Conservation (phyloP, 2,113 vertebrate species). For the Mustela lutreola region DNA sequence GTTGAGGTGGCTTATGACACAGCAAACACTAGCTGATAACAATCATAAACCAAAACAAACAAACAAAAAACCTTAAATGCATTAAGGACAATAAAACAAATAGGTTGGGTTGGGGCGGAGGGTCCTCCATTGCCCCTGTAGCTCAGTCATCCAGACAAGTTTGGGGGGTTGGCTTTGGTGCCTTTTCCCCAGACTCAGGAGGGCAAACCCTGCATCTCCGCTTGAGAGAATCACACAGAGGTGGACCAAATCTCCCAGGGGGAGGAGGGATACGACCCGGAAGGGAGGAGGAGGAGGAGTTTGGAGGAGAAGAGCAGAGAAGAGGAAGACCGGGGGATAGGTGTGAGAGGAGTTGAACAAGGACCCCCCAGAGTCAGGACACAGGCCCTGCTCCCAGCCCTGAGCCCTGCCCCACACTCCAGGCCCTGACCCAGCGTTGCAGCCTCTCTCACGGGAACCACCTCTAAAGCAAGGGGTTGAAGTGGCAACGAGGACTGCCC, state of each 20-base stretch:
- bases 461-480: neutral
- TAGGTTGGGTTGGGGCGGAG: neutral
- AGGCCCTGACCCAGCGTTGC: neutral
- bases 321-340: neutral
- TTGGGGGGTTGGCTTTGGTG: neutral
- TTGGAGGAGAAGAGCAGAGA: neutral
- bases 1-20: neutral
- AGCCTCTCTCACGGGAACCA: neutral
- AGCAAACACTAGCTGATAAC: neutral
- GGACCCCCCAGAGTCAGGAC: neutral
- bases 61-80: neutral
- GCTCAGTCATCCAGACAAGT: neutral
- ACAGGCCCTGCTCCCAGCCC: neutral
- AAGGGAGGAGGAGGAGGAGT: neutral
- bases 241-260: neutral
- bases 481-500: neutral
- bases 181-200: neutral
- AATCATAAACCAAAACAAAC: neutral
- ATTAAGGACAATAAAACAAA: neutral
- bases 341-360: neutral
- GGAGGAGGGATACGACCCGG: too few relatives aligned
- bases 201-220: neutral
- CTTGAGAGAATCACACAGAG: neutral
- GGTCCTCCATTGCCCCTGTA: neutral
- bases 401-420: neutral